Base-by-base conservation (phyloP, 2,113 vertebrate species). In the Megaceryle torquata region DNA sequence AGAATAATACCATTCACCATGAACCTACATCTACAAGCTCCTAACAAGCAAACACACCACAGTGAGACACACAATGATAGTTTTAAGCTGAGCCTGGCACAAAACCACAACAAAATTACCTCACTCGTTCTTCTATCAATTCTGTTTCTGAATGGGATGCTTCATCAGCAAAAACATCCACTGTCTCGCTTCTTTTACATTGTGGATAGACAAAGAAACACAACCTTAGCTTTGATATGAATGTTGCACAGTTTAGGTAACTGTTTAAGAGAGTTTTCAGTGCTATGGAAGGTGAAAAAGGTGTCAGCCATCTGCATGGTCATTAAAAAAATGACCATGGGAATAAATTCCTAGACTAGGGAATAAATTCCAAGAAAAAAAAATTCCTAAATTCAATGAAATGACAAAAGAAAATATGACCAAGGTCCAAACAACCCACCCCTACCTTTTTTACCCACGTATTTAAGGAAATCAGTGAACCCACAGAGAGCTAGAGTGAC, bases 141-240 rank as follows among this genome's bases (percentile, higher is more conserved):
- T 97, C 96, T 96, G 95, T 94, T 96, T 98, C 97, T 96, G 97
- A 97, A 95, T 96, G 59, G 79, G 96, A 97, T 90, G 89, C 92
- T 96, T 97, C 95, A 85, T 96, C 97, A 95, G 96, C 95, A 94
- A 98, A 95, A 95, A 96, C 93, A 96, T 97, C 97, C 97, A 97
- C 93, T 97, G 97, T 97, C 79, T 98, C 96, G 84, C 97, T 97
- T 97, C 97, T 97, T 97, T 96, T 89, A 97, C 21, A 86, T 93
- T 78, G 91, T 85, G 85, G 50, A 81, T 29, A 96, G 86, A 97
- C 61, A 96, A 93, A 97, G 68, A 97, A 97, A 96, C 48, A 96
- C 25, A 95, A 68, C 82, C 96, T 97, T 95, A 96, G 93, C 95
- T 96, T 95, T 92, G 37, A 69, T 50, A 59, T 3, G 13, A 82